Percentiles rank a stretch among this genome's conserved stretches.
These are phyloP conservation scores for Aphidius ervi DNA, from an alignment of 1,140 invertebrate species.

Conservation along the genomic window DNA sequence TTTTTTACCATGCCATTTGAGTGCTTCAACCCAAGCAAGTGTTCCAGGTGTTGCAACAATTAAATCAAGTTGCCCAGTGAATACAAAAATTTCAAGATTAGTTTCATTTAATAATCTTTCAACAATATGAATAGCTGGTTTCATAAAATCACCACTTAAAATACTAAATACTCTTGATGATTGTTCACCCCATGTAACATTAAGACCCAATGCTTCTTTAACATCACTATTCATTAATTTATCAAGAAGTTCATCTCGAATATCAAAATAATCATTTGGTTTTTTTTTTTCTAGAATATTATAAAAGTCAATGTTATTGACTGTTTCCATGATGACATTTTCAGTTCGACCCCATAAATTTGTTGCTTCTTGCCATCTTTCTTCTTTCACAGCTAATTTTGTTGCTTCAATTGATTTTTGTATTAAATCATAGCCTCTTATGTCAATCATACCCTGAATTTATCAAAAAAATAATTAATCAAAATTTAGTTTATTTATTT, in stretches of 20 bases:
- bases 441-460: constrained; percentile 60
- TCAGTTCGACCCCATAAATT: constrained; percentile 63
- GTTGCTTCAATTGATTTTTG: constrained; percentile 51
- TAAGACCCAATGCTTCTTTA: constrained; percentile 56
- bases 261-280: not conserved
- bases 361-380: constrained; percentile 60
- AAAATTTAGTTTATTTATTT: not conserved
- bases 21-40: constrained; percentile 66
- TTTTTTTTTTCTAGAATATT: constrained; percentile 64
- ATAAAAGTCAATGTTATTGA: constrained; percentile 72
- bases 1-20: constrained; percentile 55
- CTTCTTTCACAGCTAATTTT: constrained; percentile 53
- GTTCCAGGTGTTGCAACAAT: constrained; percentile 70
- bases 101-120: constrained; percentile 67
- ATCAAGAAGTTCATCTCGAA: constrained; percentile 45
- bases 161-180: constrained; percentile 60
- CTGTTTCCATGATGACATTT: constrained; percentile 53
- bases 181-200: constrained; percentile 62
- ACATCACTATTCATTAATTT: constrained; percentile 70
- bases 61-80: constrained; percentile 67
- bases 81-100: constrained; percentile 63
- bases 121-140: constrained; percentile 69
- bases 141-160: constrained; percentile 76
- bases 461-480: not conserved
- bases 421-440: constrained; percentile 56